Evolutionary conservation across 2,113 vertebrate species (phyloP).

Genomic region (Ornithorhynchus anatinus): DNA sequence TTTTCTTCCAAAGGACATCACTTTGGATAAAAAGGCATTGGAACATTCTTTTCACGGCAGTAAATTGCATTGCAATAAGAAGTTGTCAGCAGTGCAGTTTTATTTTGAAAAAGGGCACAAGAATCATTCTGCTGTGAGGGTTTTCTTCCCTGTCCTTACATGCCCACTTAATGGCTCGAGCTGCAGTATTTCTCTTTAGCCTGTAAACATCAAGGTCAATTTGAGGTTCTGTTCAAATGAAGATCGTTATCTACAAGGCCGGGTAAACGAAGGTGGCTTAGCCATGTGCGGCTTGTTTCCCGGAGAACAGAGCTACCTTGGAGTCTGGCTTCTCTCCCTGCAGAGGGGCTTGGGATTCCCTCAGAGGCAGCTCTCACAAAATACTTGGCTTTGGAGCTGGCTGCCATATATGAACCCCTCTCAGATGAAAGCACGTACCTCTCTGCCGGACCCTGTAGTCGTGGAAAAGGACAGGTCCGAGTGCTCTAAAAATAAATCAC

Average conservation of each 20-base stretch:
- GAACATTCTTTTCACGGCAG: background rate
- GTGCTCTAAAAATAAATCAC: too few species aligned
- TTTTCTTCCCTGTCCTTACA: background rate
- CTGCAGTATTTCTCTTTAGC: background rate
- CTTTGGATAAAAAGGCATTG: background rate
- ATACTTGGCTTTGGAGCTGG: too few species aligned
- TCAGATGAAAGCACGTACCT: too few species aligned
- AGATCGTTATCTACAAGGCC: background rate
- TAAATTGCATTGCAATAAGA: background rate
- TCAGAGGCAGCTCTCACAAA: too few species aligned
- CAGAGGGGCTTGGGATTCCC: too few species aligned
- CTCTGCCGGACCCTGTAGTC: too few species aligned
- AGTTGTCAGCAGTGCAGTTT: background rate
- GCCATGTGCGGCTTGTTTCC: background rate
- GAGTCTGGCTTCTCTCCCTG: background rate
- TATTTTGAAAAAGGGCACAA: background rate
- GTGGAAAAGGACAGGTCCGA: too few species aligned
- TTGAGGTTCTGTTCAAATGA: background rate
- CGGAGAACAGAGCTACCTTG: background rate
- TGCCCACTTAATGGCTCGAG: background rate
- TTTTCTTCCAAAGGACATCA: background rate
- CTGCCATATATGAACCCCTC: too few species aligned
- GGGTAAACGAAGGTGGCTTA: background rate
- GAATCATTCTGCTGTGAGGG: background rate
- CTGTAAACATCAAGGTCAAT: constrained; percentile 10